Evolutionary conservation across 1,140 invertebrate genomes (phyloP).

Genomic region (Tetragonula clypearis): DNA sequence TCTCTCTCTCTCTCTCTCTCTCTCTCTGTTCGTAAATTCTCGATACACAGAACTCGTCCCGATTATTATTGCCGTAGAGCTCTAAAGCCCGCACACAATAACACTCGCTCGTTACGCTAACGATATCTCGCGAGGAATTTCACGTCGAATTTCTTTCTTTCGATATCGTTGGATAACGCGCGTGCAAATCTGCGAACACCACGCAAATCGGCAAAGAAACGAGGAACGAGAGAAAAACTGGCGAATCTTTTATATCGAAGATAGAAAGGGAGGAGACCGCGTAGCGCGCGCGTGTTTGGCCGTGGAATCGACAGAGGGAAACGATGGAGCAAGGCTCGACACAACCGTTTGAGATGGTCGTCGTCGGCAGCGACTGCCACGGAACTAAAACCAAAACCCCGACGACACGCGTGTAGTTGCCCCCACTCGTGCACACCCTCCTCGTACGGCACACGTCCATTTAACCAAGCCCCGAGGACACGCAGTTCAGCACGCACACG

Average conservation of each 20-base stretch:
- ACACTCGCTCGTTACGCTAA: background rate
- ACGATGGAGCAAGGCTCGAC: background rate
- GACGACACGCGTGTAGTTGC: constrained; percentile 73
- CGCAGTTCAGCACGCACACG: constrained; percentile 13
- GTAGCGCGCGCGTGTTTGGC: background rate
- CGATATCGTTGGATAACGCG: background rate
- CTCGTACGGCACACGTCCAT: constrained; percentile 51
- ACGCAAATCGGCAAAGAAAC: background rate
- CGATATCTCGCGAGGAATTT: background rate
- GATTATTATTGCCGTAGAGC: background rate
- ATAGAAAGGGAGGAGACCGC: background rate
- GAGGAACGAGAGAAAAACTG: background rate
- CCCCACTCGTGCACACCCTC: constrained; percentile 65
- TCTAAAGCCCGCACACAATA: too few relatives aligned
- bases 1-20: too few relatives aligned
- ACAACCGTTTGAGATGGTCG: constrained; percentile 43
- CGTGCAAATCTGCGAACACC: background rate
- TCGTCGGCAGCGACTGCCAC: constrained; percentile 69
- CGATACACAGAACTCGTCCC: background rate
- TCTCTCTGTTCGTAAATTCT: too few relatives aligned
- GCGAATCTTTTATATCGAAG: too few relatives aligned
- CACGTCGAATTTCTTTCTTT: background rate
- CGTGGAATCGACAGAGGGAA: background rate
- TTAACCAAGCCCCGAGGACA: constrained; percentile 21
- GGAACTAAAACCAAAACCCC: constrained; percentile 74